Conservation (phyloP, 1,140 invertebrate species). For the Achatina immaculata region DNA sequence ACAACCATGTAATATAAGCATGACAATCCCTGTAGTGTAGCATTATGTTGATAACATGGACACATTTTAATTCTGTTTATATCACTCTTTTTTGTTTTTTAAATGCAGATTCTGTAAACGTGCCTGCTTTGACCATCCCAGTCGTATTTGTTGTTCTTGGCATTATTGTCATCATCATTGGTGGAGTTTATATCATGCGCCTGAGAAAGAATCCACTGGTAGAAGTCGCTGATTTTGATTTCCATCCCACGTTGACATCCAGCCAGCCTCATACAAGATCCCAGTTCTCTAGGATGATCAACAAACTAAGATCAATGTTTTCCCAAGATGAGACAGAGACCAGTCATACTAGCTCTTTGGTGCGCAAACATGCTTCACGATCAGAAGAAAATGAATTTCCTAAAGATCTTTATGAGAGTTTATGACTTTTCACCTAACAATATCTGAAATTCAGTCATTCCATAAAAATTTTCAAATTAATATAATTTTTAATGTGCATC, state of each 20-base stretch:
- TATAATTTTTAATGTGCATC: too few species aligned
- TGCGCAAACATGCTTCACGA: too few species aligned
- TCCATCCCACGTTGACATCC: constrained; percentile 37
- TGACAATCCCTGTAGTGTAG: too few species aligned
- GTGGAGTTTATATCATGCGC: constrained; percentile 38
- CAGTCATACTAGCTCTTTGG: not conserved
- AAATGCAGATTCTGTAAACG: constrained; percentile 39
- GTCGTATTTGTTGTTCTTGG: constrained; percentile 26
- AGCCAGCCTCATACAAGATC: not conserved
- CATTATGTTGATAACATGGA: too few species aligned
- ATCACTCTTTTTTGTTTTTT: not conserved
- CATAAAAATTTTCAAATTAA: not conserved
- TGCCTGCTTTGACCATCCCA: constrained; percentile 18
- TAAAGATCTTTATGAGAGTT: too few species aligned
- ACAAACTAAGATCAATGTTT: constrained; percentile 16
- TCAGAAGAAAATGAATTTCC: too few species aligned
- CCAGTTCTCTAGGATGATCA: not conserved
- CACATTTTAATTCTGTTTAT: too few species aligned
- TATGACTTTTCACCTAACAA: too few species aligned
- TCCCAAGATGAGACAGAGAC: not conserved
- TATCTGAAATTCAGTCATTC: too few species aligned
- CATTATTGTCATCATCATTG: constrained; percentile 30
- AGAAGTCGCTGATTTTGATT: constrained; percentile 51
- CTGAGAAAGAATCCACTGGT: constrained; percentile 38
- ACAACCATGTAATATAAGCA: too few species aligned